Evolutionary conservation across 2,113 vertebrate species (phyloP).

Genomic region (Stercorarius parasiticus): DNA sequence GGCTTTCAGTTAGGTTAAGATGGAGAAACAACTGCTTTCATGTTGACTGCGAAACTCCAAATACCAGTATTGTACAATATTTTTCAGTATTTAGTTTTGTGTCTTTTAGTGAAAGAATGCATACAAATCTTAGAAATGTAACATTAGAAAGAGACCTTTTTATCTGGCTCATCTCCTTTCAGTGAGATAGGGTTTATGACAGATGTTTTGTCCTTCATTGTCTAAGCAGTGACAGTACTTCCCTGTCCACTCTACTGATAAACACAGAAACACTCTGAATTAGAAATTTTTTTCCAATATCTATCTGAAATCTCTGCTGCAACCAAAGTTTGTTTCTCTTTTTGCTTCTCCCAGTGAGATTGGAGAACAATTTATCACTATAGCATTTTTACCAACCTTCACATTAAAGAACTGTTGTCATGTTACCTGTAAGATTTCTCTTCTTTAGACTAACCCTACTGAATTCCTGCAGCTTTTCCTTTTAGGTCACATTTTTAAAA

Average conservation of each 20-base stretch:
- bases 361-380: neutral
- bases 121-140: neutral
- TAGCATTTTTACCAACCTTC: neutral
- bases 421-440: neutral
- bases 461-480: neutral
- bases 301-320: neutral
- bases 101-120: neutral
- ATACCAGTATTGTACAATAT: neutral
- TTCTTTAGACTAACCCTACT: neutral
- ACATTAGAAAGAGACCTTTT: neutral
- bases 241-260: neutral
- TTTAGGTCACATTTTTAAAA: neutral
- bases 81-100: neutral
- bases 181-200: neutral
- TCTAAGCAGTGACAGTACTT: neutral
- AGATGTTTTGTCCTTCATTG: neutral
- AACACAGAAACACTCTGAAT: neutral
- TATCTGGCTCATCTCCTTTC: neutral
- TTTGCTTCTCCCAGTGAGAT: neutral
- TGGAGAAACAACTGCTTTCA: neutral
- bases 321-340: neutral
- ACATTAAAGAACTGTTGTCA: neutral
- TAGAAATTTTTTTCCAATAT: neutral
- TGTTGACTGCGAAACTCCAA: neutral
- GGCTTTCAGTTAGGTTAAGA: neutral